Evolutionary conservation across 2,888 invertebrate genomes (phyloP), one percentile per base, ranked within the genome.

Genomic region (Dryadula phaetusa): DNA sequence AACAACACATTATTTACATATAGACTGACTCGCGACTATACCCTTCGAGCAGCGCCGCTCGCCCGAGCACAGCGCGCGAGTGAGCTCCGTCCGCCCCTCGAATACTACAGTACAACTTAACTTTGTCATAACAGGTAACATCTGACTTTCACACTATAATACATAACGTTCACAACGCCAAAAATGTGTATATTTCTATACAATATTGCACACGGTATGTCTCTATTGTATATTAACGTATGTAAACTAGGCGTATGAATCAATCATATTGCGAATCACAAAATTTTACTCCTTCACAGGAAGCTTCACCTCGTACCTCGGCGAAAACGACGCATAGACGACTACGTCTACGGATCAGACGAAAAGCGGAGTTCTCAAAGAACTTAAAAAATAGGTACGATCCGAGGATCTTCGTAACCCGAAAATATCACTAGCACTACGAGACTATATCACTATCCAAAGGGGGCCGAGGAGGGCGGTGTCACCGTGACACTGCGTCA

Each of bases 71-170:
- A 64, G 70, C 44, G 44, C 8, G 47, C 61, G 64, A 54, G 64
- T 18, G 18, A 62, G 18, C 18, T 58, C 60, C 67, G 56, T 67
- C 56, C 72, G 67, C 70, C 65, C 64, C 71, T 71, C 71, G 60
- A 75, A 74, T 85, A 83, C 83, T 90, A 90, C 86, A 87, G 86
- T 89, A 91, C 90, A 91, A 86, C 87, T 89, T 87, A 70, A 90
- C 85, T 91, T 92, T 90, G 88, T 90, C 90, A 90, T 90, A 92
- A 92, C 92, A 92, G 92, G 92, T 92, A 92, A 92, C 92, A 92
- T 92, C 88, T 91, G 92, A 92, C 92, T 92, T 92, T 84, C 87
- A 90, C 85, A 86, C 85, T 90, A 89, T 90, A 88, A 86, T 90
- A 91, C 89, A 90, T 86, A 91, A 92, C 92, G 90, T 92, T 92